Evolutionary conservation across 1,140 invertebrate genomes (phyloP), one percentile per base, ranked within the genome.

Genomic region (Drosophila fuyamai): DNA sequence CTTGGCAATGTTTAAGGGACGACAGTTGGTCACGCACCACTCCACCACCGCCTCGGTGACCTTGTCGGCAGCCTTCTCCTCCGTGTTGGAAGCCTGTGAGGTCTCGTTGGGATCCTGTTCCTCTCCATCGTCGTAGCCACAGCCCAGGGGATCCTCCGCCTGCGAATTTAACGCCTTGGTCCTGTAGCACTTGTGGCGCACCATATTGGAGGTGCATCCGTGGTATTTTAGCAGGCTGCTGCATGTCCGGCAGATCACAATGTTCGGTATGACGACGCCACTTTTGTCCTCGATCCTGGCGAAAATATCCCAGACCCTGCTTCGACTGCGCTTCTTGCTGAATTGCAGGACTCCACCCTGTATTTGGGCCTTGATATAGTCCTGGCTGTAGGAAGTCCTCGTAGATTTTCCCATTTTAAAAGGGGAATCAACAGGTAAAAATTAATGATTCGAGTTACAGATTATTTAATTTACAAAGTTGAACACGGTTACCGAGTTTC

Each of bases 271-370:
- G 14, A 36, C 43, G 14, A 3, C 32, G 7, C 50, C 71, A 18
- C 43, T 62, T 16, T 48, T 27, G 27, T 62, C 56, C 10, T 62
- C 59, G 36, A 76, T 47, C 29, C 54, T 43, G 18, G 51, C 50
- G 16, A 76, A 76, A 0, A 65, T 27, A 18, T 76, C 55, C 70
- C 72, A 76, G 4, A 76, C 72, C 5, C n/a, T 36, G 47, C 53
- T 65, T 1, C 59, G 60, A 55, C 50, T 74, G 5, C 58, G 58
- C 40, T 74, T 76, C 9, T 38, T 29, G 14, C 58, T 56, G 1
- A 50, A 41, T n/a, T 13, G 47, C 10, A 63, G 48, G 5, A 44
- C 35, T 32, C 73, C 71, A 14, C 23, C 36, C 1, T 53, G 13
- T 4, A 75, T 40, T 12, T 55, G 72, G 1, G 46, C 38, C 29